phyloP scores from a whole-genome alignment of 2,888 invertebrate species.

The Trichacis sp. region DNA sequence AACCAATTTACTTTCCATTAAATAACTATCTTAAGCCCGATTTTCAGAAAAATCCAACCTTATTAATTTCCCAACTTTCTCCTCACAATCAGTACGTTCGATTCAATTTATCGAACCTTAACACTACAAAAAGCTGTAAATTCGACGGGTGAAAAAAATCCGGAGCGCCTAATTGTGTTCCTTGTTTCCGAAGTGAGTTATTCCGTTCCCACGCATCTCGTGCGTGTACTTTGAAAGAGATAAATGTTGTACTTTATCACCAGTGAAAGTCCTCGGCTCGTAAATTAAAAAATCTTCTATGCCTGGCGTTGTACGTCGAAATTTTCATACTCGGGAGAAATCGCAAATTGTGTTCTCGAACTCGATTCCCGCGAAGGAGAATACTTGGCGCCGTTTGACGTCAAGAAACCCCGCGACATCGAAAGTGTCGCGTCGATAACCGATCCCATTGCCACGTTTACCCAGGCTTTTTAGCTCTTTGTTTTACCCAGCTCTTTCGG shows the following conservation, averaged over 20 bases:
- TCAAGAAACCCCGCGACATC: neutral
- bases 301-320: too few species aligned
- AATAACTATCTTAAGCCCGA: too few species aligned
- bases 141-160: neutral
- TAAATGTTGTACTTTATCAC: slow-evolving; percentile 1
- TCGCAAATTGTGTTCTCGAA: neutral
- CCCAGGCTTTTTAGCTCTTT: neutral
- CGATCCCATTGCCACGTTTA: neutral
- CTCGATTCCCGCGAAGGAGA: neutral
- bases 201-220: neutral
- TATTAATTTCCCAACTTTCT: too few species aligned
- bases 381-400: neutral
- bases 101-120: too few species aligned
- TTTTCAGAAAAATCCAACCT: too few species aligned
- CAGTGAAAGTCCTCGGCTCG: neutral
- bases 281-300: neutral
- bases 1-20: too few species aligned
- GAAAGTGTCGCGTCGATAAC: neutral
- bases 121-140: too few species aligned
- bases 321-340: neutral
- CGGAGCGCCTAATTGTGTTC: too few species aligned
- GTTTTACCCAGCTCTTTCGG: neutral
- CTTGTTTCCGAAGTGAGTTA: neutral
- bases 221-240: too few species aligned
- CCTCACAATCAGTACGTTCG: too few species aligned